Evolutionary conservation across 2,888 invertebrate genomes (phyloP).

Genomic region (Schizotus pectinicornis): DNA sequence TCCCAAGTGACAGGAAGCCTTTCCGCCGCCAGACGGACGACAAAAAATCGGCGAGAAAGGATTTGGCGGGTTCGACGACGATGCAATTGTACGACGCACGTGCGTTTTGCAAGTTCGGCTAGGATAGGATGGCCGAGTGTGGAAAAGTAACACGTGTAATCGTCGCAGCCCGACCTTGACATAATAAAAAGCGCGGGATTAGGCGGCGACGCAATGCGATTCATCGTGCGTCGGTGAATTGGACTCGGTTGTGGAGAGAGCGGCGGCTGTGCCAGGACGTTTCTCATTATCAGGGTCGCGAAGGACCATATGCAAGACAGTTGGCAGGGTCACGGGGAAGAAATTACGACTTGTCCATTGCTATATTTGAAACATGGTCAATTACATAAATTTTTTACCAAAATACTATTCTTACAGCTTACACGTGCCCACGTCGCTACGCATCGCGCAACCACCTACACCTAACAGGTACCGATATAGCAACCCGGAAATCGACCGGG

Average conservation of each 20-base stretch:
- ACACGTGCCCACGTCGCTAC: no score
- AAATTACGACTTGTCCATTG: no score
- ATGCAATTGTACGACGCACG: slow-evolving; percentile 8
- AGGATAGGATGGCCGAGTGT: no score
- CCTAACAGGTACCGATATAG: no score
- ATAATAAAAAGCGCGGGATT: slow-evolving; percentile 39
- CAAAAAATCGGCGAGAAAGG: not conserved
- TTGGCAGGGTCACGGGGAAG: no score
- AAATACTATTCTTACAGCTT: no score
- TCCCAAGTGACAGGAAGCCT: slow-evolving; percentile 4
- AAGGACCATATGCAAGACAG: not conserved
- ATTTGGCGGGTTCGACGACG: no score
- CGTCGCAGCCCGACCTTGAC: slow-evolving; percentile 34
- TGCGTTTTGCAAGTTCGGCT: slow-evolving; percentile 13
- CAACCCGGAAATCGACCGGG: no score
- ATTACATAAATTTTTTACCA: no score
- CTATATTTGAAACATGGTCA: no score
- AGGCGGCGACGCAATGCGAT: slow-evolving; percentile 7
- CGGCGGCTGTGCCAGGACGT: slow-evolving; percentile 1
- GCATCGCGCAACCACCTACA: no score
- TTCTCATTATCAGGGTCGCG: slow-evolving; percentile 17
- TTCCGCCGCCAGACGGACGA: slow-evolving; percentile 5
- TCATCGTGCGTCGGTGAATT: not conserved
- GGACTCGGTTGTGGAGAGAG: no score
- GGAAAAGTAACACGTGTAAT: slow-evolving; percentile 39